Evolutionary conservation across 2,888 invertebrate species (phyloP), one percentile per base, ranked within the genome.

Genomic region (Latrodectus elegans): DNA sequence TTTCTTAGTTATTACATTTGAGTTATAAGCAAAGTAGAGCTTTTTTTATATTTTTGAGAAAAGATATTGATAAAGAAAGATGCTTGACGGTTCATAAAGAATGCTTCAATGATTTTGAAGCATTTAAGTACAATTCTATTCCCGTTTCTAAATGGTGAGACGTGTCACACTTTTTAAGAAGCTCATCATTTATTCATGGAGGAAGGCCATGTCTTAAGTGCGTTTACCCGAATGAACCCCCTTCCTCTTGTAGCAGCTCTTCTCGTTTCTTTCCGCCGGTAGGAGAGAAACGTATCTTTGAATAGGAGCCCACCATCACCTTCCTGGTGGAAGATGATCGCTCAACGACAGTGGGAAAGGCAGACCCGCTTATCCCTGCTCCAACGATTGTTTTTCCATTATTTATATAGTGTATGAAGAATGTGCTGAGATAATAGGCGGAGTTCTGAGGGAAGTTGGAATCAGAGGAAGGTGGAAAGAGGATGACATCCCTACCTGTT

Each of bases 401-500:
- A 60, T 60, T 60, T 60, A 60, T 60, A 60, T 60, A 60, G 60
- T n/a, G 60, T 60, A 60, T 60, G n/a, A 60, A 60, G 60, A 60
- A 60, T 60, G 60, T 60, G 79, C 51, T 52, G 64, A 53, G 81
- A 52, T 81, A 81, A 53, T 68, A 65, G 73, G 84, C 73, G 51
- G 73, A 68, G 73, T 72, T 76, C 60, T 72, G 72, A 75, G 86
- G 73, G 71, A 52, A 76, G 71, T 74, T 75, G 64, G 80, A 86
- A 75, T 81, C 67, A 79, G 68, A 22, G 60, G 70, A 71, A 79
- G 82, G 68, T 78, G 73, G 84, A 72, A 52, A 72, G 84, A 84
- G 86, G 86, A 81, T 81, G 81, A 22, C 76, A 81, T 81, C 81
- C 86, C 80, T 86, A 86, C 86, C 86, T 86, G 86, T 86, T 81